phyloP scores from a whole-genome alignment of 2,113 vertebrate genomes.

The Monarcha castaneiventris region DNA sequence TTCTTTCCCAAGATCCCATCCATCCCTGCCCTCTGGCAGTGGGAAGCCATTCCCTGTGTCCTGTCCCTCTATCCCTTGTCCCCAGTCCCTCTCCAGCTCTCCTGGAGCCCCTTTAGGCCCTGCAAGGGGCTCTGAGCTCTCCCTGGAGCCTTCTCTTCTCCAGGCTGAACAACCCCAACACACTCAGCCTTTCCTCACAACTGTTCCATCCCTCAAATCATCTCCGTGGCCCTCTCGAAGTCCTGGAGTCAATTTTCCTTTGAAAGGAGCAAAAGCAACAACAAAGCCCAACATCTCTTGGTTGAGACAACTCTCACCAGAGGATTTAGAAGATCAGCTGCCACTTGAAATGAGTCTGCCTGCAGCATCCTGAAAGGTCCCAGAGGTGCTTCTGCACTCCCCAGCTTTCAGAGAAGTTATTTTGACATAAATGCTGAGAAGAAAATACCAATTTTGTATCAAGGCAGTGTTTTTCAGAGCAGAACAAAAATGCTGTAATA shows the following conservation, averaged over 20 bases:
- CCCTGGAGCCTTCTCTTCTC: neutral
- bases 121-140: neutral
- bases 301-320: neutral
- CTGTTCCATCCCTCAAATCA: neutral
- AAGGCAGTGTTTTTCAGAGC: neutral
- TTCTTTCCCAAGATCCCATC: neutral
- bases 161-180: accelerated
- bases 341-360: neutral
- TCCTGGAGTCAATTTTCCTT: neutral
- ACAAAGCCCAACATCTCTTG: neutral
- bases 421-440: neutral
- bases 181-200: neutral
- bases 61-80: neutral
- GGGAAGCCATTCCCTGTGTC: neutral
- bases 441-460: neutral
- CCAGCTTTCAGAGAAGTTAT: neutral
- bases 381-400: neutral
- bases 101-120: neutral
- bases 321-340: neutral
- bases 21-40: neutral
- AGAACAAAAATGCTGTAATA: neutral
- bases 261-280: neutral
- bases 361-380: neutral
- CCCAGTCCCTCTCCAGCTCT: neutral
- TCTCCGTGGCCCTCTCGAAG: accelerated